Percentiles rank a stretch among this genome's conserved stretches.
phyloP scores from a whole-genome alignment of 2,113 vertebrate species.

The Chamaetylas fuelleborni region DNA sequence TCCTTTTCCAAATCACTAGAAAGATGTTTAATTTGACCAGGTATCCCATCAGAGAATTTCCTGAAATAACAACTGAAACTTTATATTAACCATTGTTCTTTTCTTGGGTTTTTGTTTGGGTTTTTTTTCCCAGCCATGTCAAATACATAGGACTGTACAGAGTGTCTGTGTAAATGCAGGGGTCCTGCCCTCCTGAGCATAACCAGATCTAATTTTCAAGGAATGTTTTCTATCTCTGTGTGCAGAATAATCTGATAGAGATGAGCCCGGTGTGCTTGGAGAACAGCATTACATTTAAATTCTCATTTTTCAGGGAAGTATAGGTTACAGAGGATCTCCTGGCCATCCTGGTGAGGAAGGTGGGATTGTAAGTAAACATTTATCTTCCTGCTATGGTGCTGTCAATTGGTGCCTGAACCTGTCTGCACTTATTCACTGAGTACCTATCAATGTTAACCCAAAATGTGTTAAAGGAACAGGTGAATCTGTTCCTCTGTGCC shows the following conservation, averaged over 20 bases:
- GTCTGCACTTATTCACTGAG: neutral
- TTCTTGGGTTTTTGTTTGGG: neutral
- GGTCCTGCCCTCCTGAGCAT: neutral
- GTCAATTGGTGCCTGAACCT: neutral
- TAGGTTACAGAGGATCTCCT: constrained; percentile 71
- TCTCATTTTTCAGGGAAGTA: constrained; percentile 71
- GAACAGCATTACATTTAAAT: neutral
- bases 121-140: accelerated
- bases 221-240: neutral
- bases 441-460: neutral
- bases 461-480: neutral
- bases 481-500: neutral
- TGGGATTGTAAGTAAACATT: constrained; percentile 72
- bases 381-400: neutral
- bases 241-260: neutral
- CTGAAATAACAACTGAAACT: neutral
- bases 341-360: constrained; percentile 88
- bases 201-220: neutral
- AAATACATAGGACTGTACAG: neutral
- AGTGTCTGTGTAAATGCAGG: neutral
- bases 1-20: neutral
- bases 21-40: neutral
- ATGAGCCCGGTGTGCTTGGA: neutral
- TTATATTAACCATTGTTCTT: neutral
- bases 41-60: neutral